phyloP scores from a whole-genome alignment of 2,113 vertebrate species.

The Nerophis ophidion region DNA sequence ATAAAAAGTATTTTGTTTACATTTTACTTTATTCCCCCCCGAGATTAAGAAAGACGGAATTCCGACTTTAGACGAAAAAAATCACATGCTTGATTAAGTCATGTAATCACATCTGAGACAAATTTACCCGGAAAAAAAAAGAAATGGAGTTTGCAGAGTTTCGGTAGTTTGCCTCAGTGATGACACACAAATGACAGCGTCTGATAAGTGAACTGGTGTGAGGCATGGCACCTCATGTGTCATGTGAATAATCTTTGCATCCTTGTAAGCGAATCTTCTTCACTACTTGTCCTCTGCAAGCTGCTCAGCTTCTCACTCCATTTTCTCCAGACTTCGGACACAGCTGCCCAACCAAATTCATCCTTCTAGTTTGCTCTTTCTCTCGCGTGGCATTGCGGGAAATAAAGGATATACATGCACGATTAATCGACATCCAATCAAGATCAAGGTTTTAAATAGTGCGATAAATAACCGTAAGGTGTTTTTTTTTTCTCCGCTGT shows the following conservation, averaged over 20 bases:
- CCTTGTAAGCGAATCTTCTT: conserved; percentile 26
- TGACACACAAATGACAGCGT: conserved; percentile 54
- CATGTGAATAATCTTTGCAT: conserved; percentile 14
- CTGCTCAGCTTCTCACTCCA: conserved; percentile 69
- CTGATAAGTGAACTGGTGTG: conserved; percentile 51
- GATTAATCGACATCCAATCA: no score
- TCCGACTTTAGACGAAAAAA: no score
- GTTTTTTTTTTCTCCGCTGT: no score
- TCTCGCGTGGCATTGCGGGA: conserved; percentile 1
- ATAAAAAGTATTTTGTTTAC: no score
- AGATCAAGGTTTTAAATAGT: no score
- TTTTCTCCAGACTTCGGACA: conserved; percentile 71
- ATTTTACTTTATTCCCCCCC: no score
- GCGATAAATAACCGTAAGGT: no score
- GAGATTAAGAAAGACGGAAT: no score
- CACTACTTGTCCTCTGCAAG: conserved; percentile 62
- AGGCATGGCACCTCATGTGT: conserved; percentile 43
- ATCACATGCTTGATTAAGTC: no score
- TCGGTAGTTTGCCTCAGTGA: conserved; percentile 28
- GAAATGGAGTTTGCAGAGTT: conserved; percentile 48
- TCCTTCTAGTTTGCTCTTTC: conserved; percentile 28
- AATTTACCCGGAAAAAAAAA: conserved; percentile 47
- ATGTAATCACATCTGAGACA: conserved; percentile 36
- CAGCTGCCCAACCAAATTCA: conserved; percentile 62
- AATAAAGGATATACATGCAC: no score